Evolutionary conservation across 2,797 vertebrate genomes (phyloP), one percentile per base, ranked within the genome.

Genomic region (Semaprochilodus insignis): DNA sequence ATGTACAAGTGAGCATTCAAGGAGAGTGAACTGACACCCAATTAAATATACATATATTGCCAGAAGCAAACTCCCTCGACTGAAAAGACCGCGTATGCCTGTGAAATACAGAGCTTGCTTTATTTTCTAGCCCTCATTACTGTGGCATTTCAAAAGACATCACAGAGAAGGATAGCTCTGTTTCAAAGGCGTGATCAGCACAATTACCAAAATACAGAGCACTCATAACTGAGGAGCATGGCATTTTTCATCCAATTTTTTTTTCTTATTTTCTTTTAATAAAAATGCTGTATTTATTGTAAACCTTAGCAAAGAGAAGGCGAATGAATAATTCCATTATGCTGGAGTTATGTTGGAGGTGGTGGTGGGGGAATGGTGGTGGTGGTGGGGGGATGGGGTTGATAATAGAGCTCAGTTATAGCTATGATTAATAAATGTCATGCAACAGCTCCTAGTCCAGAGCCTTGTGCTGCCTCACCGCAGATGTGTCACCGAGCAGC

Each of bases 111-210:
- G 89, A 91, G 84, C 85, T 31, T 81, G 74, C 82, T 92, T 89
- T 89, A 86, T 90, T 90, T 87, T 86, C 73, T 82, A 77, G 70
- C 79, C 75, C 90, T 92, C 87, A 90, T 92, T 93, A 90, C 82
- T 78, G 85, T 87, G 87, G 73, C 84, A 86, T 90, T 92, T 90
- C 82, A 87, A 87, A 77, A 89, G 88, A 87, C 88, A 91, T 90
- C 87, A 87, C 84, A 87, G 85, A 81, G 85, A 85, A 80, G 78
- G 84, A 89, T 80, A 88, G 87, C 86, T 85, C 74, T 82, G 84
- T 91, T 91, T 91, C 80, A 90, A 87, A 86, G 86, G 79, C 89
- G 81, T 90, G 85, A 93, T 90, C 91, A 93, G 89, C 74, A 87
- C 59, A 90, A 91, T 83, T 83, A 83, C 75, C 87, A 74, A 83